phyloP scores from a whole-genome alignment of 2,113 vertebrate species.

The Myxocyprinus asiaticus region DNA sequence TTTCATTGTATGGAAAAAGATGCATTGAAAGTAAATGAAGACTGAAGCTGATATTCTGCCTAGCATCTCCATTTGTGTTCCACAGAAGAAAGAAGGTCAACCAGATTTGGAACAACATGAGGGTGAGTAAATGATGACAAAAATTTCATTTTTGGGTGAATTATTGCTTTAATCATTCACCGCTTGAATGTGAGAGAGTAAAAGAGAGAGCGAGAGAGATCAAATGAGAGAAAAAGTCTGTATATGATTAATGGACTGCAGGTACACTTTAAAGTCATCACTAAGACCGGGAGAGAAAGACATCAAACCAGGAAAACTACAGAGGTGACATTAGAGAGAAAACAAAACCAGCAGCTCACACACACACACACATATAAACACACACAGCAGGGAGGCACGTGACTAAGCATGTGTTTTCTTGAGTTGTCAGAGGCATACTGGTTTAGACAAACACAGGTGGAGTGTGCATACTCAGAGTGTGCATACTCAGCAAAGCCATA shows the following conservation, averaged over 20 bases:
- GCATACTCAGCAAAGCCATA: not conserved
- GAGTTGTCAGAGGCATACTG: conserved; percentile 30
- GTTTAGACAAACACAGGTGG: conserved; percentile 49
- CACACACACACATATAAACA: conserved; percentile 10
- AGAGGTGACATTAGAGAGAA: conserved; percentile 26
- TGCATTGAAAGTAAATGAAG: too few species aligned
- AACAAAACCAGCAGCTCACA: conserved; percentile 7
- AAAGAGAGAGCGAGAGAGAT: conserved; percentile 26
- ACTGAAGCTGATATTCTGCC: too few species aligned
- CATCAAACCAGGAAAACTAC: conserved; percentile 13
- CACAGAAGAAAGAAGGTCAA: too few species aligned
- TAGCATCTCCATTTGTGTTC: too few species aligned
- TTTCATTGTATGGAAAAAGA: too few species aligned
- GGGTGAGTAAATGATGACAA: conserved; percentile 36
- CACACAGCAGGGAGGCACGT: conserved; percentile 16
- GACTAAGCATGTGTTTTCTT: conserved; percentile 41
- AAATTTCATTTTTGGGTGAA: not conserved
- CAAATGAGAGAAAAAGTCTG: not conserved
- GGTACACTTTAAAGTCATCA: conserved; percentile 22
- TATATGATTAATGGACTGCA: conserved; percentile 37
- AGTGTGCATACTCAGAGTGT: conserved; percentile 38
- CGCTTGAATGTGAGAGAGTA: not conserved
- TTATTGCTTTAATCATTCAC: not conserved
- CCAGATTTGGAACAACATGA: not conserved
- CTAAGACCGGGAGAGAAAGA: conserved; percentile 27